Base-by-base conservation (phyloP, 2,888 invertebrate genomes). In the Epinotia bilunana region DNA sequence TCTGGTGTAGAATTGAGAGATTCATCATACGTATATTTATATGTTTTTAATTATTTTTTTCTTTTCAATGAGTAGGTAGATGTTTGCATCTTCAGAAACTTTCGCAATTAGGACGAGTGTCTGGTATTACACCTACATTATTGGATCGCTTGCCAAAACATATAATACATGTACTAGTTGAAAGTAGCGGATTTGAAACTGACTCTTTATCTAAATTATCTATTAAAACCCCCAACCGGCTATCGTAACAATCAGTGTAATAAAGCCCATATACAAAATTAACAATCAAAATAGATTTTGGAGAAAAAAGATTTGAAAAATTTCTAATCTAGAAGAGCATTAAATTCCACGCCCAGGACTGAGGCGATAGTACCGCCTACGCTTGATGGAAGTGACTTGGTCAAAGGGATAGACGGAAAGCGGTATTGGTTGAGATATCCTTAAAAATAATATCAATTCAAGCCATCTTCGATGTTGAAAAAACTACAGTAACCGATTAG, bases 281-380 rank as follows among this genome's bases (percentile, higher is more conserved):
- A 82, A 83, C 84, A 88, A 87, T 85, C 86, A 87, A 87, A 88
- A 87, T 86, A 87, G 86, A 84, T 85, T 87, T 87, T 83, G 81
- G 85, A 86, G 86, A 87, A 89, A 87, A 84, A 86, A 88, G 74
- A 89, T 88, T 90, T 87, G 86, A 87, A 84, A 86, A 85, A 90
- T 89, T 53, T 90, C 88, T 92, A 92, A 92, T 92, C 91, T 90
- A 88, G 88, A 87, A 87, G 83, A 84, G 89, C 87, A 86, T 88
- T 86, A 84, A 78, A 82, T 76, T 83, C 80, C 85, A 90, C 92
- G 92, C 92, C 91, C 84, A 84, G 81, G 81, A 82, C 82, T 83
- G 84, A 84, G 79, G 81, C 82, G 80, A 79, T 80, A 80, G 84
- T 82, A 80, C 86, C 89, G 86, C 88, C 90, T 84, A 86, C 83